Evolutionary conservation across 2,797 vertebrate species (phyloP).

Genomic region (Enteromius anoplus): DNA sequence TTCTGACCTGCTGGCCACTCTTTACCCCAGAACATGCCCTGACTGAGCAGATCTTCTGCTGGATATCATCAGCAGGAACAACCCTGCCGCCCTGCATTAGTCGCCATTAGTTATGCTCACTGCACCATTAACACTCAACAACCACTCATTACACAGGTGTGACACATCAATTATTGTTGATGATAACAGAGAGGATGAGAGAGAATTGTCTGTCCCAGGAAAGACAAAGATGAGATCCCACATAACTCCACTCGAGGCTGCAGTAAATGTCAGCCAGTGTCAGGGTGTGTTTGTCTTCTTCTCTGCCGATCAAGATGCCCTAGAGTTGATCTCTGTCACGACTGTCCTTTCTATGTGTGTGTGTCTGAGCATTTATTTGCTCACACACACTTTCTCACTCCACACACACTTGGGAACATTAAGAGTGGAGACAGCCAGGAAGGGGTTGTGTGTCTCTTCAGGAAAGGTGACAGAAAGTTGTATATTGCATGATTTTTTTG

Average conservation of each 20-base stretch:
- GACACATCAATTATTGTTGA: constrained; percentile 49
- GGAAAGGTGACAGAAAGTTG: constrained; percentile 67
- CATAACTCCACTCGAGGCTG: constrained; percentile 59
- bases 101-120: constrained; percentile 43
- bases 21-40: constrained; percentile 12
- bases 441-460: constrained; percentile 61
- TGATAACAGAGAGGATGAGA: constrained; percentile 24
- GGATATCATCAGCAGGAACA: constrained; percentile 66
- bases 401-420: constrained; percentile 50
- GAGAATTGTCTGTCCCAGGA: constrained; percentile 1
- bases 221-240: constrained; percentile 43
- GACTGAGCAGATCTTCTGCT: constrained; percentile 69
- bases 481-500: constrained; percentile 55
- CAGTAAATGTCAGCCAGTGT: constrained; percentile 64
- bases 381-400: constrained; percentile 39
- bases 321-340: constrained; percentile 27
- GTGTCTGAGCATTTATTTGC: constrained; percentile 10
- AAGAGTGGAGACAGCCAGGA: constrained; percentile 54
- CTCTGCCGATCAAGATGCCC: constrained; percentile 41
- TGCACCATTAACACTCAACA: constrained; percentile 41
- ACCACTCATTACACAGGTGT: constrained; percentile 49
- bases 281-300: constrained; percentile 40
- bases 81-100: constrained; percentile 33
- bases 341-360: constrained; percentile 12
- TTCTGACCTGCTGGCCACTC: constrained; percentile 25